Evolutionary conservation across 2,113 vertebrate genomes (phyloP).

Genomic region (Gymnobelideus leadbeateri): DNA sequence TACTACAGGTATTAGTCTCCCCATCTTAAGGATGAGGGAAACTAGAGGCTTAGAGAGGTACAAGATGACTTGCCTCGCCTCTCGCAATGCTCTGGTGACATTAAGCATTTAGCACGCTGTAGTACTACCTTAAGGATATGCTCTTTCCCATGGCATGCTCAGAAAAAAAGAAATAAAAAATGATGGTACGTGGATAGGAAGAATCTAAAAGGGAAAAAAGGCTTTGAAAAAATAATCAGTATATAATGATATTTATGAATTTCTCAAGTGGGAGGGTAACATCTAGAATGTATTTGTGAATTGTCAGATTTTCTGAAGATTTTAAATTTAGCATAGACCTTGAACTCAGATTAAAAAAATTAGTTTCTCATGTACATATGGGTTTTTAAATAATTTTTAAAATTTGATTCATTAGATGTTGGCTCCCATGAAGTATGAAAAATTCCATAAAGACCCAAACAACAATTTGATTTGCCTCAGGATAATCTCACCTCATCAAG

Average conservation of each 20-base stretch:
- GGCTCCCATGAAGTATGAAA: background rate
- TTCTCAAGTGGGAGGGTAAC: background rate
- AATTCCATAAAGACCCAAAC: background rate
- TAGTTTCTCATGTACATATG: background rate
- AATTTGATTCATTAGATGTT: background rate
- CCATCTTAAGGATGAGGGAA: background rate
- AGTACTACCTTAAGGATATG: background rate
- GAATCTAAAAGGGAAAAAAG: background rate
- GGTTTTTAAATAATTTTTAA: background rate
- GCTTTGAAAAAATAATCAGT: background rate
- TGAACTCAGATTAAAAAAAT: background rate
- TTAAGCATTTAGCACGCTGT: background rate
- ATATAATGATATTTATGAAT: background rate
- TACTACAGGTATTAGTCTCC: conserved; percentile 1
- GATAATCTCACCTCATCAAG: conserved; percentile 1
- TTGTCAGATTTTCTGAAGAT: background rate
- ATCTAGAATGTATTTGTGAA: background rate
- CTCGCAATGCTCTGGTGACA: background rate
- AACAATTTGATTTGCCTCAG: background rate
- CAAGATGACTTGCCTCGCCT: background rate
- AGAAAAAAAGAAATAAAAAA: background rate
- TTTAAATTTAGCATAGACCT: background rate
- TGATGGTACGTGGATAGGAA: background rate
- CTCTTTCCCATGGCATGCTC: background rate
- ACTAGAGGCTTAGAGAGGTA: conserved; percentile 1